Evolutionary conservation across 2,797 vertebrate species (phyloP).

Genomic region (Microtus obscurus): DNA sequence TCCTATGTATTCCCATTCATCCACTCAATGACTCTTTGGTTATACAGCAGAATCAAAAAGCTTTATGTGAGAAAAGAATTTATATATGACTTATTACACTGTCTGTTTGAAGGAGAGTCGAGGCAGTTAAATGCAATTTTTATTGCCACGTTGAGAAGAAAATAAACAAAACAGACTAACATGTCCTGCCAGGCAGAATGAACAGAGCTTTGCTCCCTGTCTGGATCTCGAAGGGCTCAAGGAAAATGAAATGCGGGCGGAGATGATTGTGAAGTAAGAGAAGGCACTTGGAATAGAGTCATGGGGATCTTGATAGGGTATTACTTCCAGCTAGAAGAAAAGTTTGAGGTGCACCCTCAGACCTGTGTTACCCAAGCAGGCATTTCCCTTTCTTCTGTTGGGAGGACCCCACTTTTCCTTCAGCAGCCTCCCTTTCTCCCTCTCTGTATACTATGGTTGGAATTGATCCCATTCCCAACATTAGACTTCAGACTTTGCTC

Average conservation of each 20-base stretch:
- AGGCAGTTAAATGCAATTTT: slow-evolving; percentile 53
- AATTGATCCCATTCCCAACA: not conserved
- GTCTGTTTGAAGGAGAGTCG: slow-evolving; percentile 23
- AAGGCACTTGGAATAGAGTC: not conserved
- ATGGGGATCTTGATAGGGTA: slow-evolving; percentile 6
- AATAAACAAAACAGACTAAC: slow-evolving; percentile 59
- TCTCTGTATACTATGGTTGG: not conserved
- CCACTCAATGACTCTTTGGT: slow-evolving; percentile 41
- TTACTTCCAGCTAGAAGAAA: slow-evolving; percentile 4
- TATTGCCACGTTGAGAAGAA: slow-evolving; percentile 57
- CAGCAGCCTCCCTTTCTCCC: not conserved
- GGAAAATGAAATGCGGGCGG: not conserved
- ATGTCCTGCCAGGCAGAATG: not conserved
- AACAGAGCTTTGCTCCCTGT: not conserved
- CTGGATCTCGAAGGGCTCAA: not conserved
- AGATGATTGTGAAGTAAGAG: not conserved
- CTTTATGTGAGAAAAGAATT: slow-evolving; percentile 1
- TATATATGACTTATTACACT: slow-evolving; percentile 26
- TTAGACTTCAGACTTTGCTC: not conserved
- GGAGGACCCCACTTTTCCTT: not conserved
- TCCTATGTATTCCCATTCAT: slow-evolving; percentile 1
- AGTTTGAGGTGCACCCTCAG: not conserved
- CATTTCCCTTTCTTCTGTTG: not conserved
- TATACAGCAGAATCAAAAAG: slow-evolving; percentile 48
- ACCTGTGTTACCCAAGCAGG: not conserved